Conservation (phyloP, 2,888 invertebrate genomes). For the Morinoia aosen region DNA sequence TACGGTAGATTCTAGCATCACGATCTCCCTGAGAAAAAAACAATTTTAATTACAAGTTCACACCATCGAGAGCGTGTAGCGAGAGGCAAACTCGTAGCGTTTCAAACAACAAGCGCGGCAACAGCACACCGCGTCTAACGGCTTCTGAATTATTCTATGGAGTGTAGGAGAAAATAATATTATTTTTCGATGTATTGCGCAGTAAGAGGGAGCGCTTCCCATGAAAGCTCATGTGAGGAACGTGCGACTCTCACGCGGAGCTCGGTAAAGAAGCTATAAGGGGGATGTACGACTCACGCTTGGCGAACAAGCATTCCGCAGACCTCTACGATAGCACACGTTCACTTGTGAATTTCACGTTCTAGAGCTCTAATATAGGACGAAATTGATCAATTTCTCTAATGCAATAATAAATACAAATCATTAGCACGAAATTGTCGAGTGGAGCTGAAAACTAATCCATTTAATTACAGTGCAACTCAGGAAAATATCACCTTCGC, state of each 20-base stretch:
- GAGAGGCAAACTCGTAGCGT: neutral
- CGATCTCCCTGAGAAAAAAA: neutral
- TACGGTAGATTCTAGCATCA: neutral
- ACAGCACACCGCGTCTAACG: neutral
- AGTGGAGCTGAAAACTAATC: neutral
- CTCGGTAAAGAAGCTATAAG: neutral
- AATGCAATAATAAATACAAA: neutral
- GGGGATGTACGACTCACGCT: neutral
- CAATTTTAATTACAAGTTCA: neutral
- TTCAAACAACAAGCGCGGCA: neutral
- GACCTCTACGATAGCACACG: neutral
- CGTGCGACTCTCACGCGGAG: constrained; percentile 20
- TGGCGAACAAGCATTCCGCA: neutral
- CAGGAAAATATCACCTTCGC: neutral
- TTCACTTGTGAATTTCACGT: neutral
- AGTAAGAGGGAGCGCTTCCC: constrained; percentile 7
- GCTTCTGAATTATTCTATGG: neutral
- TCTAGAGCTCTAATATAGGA: neutral
- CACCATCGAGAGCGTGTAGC: neutral
- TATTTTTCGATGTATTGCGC: neutral
- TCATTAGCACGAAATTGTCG: neutral
- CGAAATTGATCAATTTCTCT: neutral
- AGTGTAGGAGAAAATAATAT: neutral
- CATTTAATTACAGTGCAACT: neutral
- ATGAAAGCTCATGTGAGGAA: neutral